phyloP scores from a whole-genome alignment of 2,888 invertebrate genomes.

The Allygus modestus region DNA sequence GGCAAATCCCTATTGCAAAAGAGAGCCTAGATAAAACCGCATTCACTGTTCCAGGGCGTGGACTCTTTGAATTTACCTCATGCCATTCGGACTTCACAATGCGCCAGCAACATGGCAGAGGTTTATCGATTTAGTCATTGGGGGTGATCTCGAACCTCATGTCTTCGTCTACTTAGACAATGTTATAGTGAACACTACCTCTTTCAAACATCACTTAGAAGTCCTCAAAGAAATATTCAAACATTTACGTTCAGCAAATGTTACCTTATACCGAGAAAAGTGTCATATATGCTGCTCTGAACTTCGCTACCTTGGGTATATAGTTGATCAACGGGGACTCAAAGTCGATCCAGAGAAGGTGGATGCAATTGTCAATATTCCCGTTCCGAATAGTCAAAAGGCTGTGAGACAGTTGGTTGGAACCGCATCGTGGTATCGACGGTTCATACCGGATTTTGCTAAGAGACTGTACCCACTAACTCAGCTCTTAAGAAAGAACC shows the following conservation, averaged over 20 bases:
- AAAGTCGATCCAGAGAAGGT: neutral
- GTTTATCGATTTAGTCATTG: neutral
- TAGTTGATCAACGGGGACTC: neutral
- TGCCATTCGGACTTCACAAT: neutral
- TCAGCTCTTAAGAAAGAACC: too few relatives aligned
- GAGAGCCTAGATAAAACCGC: constrained; percentile 17
- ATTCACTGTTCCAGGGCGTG: neutral
- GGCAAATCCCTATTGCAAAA: neutral
- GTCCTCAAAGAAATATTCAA: neutral
- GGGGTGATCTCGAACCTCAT: neutral
- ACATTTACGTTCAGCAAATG: neutral
- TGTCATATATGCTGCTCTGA: neutral
- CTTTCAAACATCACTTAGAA: neutral
- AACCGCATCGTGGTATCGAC: too few relatives aligned
- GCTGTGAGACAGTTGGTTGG: too few relatives aligned
- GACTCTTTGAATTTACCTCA: constrained; percentile 4
- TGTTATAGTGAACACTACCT: constrained; percentile 58
- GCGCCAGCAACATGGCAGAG: neutral
- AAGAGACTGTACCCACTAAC: too few relatives aligned
- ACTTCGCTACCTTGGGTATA: neutral
- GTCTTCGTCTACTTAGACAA: constrained; percentile 63
- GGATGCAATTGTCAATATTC: neutral
- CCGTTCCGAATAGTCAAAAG: too few relatives aligned
- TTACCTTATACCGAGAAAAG: neutral
- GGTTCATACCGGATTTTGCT: too few relatives aligned